phyloP scores from a whole-genome alignment of 2,113 vertebrate species.

The Gymnobelideus leadbeateri region DNA sequence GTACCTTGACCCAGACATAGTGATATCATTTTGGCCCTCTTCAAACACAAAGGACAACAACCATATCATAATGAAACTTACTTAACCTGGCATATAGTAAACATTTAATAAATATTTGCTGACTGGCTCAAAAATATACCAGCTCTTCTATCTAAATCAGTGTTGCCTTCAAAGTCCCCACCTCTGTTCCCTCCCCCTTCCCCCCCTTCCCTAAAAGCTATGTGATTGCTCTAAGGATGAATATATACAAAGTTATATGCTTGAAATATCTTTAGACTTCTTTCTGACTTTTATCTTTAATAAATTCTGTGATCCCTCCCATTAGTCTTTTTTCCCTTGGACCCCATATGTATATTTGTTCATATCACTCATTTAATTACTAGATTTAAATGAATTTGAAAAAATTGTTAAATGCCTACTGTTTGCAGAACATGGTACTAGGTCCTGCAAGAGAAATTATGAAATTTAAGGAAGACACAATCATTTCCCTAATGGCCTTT shows the following conservation, averaged over 20 bases:
- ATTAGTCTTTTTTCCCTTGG: neutral
- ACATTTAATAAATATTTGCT: neutral
- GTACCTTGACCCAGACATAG: neutral
- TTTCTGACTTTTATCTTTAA: neutral
- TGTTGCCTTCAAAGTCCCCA: neutral
- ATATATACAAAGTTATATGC: neutral
- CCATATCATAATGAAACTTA: neutral
- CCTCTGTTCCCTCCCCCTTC: too few species aligned
- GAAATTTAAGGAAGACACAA: neutral
- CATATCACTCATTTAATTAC: neutral
- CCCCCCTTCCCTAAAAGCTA: neutral
- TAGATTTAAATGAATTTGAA: neutral
- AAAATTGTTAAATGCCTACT: neutral
- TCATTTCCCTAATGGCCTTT: neutral
- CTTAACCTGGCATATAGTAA: neutral
- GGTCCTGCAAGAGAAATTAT: neutral
- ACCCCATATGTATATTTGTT: neutral
- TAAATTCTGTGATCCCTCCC: neutral
- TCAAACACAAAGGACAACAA: neutral
- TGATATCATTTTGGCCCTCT: neutral
- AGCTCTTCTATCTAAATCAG: neutral
- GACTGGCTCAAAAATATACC: neutral
- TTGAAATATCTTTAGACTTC: neutral
- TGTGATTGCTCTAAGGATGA: neutral
- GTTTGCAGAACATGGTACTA: neutral